Conservation (phyloP, 2,888 invertebrate genomes). For the Spialia ferax region DNA sequence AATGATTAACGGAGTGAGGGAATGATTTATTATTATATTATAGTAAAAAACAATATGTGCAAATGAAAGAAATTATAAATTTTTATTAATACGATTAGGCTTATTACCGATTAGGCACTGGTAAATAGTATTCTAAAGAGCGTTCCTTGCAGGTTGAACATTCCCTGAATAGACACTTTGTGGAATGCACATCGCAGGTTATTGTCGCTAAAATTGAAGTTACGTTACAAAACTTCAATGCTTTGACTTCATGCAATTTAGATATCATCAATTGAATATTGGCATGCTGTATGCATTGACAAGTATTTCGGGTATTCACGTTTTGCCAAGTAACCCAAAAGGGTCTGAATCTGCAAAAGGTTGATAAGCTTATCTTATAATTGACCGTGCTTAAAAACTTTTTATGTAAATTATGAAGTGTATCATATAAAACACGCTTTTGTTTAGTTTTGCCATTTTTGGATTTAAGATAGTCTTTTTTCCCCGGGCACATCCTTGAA, state of each 20-base stretch:
- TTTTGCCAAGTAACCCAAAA: conserved; percentile 4
- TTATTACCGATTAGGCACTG: conserved; percentile 39
- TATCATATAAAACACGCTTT: not conserved
- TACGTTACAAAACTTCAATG: not conserved
- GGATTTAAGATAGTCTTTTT: conserved; percentile 45
- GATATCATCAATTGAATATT: not conserved
- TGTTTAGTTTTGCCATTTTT: conserved; percentile 7
- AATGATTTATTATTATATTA: too few relatives aligned
- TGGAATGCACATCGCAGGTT: not conserved
- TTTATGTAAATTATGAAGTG: not conserved
- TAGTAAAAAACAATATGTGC: too few relatives aligned
- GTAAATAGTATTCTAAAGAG: conserved; percentile 18
- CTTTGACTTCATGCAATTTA: not conserved
- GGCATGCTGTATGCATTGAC: not conserved
- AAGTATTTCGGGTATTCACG: conserved; percentile 1
- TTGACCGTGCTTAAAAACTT: not conserved
- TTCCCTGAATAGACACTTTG: not conserved
- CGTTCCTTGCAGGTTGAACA: not conserved
- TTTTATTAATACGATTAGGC: too few relatives aligned
- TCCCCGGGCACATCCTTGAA: conserved; percentile 47
- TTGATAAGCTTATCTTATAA: conserved; percentile 9
- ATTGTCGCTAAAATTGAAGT: not conserved
- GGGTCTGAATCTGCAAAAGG: conserved; percentile 7
- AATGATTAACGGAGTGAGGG: too few relatives aligned
- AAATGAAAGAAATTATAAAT: too few relatives aligned